phyloP scores from a whole-genome alignment of 2,113 vertebrate species.

The Catagonus wagneri region DNA sequence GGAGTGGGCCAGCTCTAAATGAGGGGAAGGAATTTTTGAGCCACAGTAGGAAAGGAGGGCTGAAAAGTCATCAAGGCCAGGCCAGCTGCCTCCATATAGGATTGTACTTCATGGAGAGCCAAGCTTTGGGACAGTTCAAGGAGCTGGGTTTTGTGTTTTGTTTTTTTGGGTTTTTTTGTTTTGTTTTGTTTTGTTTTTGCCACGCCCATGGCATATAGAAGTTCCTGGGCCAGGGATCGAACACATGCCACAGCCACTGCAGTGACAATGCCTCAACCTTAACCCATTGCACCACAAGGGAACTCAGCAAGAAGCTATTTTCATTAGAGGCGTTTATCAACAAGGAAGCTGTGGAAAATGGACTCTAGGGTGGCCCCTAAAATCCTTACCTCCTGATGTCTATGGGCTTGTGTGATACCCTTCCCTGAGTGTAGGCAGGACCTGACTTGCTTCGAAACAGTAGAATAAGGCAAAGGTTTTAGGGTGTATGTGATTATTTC shows the following conservation, averaged over 20 bases:
- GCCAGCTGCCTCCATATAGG: neutral
- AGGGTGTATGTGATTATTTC: neutral
- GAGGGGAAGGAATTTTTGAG: constrained; percentile 11
- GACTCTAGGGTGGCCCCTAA: neutral
- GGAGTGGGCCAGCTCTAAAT: neutral
- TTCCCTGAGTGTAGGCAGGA: neutral
- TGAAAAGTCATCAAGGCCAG: neutral
- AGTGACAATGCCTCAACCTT: too few species aligned
- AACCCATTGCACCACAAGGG: too few species aligned
- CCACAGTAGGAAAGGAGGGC: neutral
- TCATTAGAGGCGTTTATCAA: neutral
- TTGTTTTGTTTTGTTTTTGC: too few species aligned
- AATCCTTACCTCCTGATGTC: neutral
- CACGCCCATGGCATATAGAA: too few species aligned
- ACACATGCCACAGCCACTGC: too few species aligned
- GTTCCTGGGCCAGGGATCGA: too few species aligned
- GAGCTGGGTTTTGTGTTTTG: neutral
- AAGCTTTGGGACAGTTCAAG: neutral
- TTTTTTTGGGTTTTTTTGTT: too few species aligned
- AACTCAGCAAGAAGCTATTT: neutral
- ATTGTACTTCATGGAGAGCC: neutral
- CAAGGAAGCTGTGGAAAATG: neutral
- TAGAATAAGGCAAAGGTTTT: neutral
- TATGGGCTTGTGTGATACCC: neutral
- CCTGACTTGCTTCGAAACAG: neutral